These are phyloP conservation scores for Rotaria sp. DNA, from an alignment of 2,888 invertebrate species.

Conservation along the genomic window DNA sequence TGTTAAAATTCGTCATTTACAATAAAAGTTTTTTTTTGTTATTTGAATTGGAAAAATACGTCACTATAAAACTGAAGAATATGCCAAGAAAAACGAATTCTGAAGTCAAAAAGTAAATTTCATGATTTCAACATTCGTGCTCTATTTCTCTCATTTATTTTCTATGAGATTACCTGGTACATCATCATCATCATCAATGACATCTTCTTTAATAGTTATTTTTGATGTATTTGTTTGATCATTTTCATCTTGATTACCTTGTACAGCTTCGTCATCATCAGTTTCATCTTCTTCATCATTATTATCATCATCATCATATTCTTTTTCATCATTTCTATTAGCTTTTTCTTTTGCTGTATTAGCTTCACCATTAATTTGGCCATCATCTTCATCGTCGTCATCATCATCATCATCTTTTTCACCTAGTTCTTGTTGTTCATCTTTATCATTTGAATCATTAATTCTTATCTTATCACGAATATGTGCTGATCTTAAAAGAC, in stretches of 20 bases:
- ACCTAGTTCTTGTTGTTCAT: conserved; percentile 60
- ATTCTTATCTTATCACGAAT: conserved; percentile 44
- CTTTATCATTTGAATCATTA: conserved; percentile 54
- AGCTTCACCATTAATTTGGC: conserved; percentile 61
- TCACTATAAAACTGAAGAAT: too few species aligned
- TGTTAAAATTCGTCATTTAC: too few species aligned
- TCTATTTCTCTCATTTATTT: neutral
- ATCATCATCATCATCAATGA: conserved; percentile 40
- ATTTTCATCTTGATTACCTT: conserved; percentile 31
- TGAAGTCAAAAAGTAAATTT: too few species aligned
- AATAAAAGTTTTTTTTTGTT: too few species aligned
- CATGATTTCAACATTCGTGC: neutral
- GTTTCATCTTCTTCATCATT: conserved; percentile 39
- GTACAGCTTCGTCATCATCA: conserved; percentile 41
- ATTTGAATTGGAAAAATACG: too few species aligned
- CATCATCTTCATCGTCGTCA: conserved; percentile 56
- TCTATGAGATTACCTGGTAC: conserved; percentile 29
- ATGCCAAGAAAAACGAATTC: too few species aligned
- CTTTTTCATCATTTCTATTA: conserved; percentile 40
- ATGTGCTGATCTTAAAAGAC: conserved; percentile 34
- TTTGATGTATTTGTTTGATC: neutral
- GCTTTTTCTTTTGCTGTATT: conserved; percentile 56
- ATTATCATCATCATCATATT: conserved; percentile 37
- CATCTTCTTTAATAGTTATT: conserved; percentile 36
- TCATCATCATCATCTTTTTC: conserved; percentile 51